Percentiles rank a stretch among this genome's conserved stretches.
Conservation (phyloP, 2,888 invertebrate genomes). For the Drosophila eohydei region DNA sequence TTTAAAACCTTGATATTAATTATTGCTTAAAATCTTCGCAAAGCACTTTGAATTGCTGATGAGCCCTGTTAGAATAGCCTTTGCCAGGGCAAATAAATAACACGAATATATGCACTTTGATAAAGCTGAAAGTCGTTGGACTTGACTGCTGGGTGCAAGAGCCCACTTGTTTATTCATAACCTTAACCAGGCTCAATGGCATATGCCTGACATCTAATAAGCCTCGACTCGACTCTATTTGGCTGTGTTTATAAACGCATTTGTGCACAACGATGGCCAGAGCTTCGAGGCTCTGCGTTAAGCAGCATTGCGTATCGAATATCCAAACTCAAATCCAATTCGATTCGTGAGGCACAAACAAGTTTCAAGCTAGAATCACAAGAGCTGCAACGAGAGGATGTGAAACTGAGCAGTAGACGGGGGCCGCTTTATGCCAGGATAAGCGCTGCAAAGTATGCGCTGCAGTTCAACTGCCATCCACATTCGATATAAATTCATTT, state of each 20-base stretch:
- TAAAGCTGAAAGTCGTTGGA: slow-evolving; percentile 1
- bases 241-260: slow-evolving; percentile 58
- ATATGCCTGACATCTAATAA: slow-evolving; percentile 22
- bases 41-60: neutral
- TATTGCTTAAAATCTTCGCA: neutral
- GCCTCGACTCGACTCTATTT: slow-evolving; percentile 45
- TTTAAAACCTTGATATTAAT: neutral
- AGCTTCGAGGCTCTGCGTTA: slow-evolving; percentile 3
- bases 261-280: slow-evolving; percentile 47
- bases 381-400: neutral
- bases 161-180: slow-evolving; percentile 20
- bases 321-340: slow-evolving; percentile 27
- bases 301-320: slow-evolving; percentile 16
- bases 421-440: slow-evolving; percentile 28
- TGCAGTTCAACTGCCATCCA: slow-evolving; percentile 67
- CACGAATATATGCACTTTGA: neutral
- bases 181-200: slow-evolving; percentile 2
- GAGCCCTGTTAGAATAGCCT: neutral
- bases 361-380: slow-evolving; percentile 27
- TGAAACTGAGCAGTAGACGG: neutral
- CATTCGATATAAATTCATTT: slow-evolving; percentile 80
- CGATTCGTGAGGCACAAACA: slow-evolving; percentile 39
- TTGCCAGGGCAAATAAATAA: neutral
- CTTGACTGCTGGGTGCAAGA: neutral
- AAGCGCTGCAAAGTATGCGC: slow-evolving; percentile 58